Evolutionary conservation across 2,888 invertebrate species (phyloP).

Genomic region (Pristionchus mayeri): DNA sequence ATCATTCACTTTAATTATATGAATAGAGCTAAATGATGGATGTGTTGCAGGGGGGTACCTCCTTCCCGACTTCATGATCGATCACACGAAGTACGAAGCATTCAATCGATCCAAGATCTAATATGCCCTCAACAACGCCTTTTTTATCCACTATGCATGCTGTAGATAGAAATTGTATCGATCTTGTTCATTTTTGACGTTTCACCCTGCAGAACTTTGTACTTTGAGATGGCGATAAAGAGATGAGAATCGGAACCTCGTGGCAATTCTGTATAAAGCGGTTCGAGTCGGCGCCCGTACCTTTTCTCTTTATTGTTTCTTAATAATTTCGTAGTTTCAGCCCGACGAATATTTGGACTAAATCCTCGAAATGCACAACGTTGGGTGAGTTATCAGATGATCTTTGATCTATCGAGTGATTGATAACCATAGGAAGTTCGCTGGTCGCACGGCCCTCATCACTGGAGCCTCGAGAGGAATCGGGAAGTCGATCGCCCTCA

Average conservation of each 20-base stretch:
- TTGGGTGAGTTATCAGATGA: conserved; percentile 11
- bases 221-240: conserved; percentile 28
- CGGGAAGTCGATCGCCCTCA: conserved; percentile 93
- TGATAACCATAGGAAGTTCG: conserved; percentile 81
- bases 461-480: conserved; percentile 97
- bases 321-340: neutral
- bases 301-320: neutral
- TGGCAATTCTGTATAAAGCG: conserved; percentile 3
- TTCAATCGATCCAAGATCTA: conserved; percentile 23
- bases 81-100: conserved; percentile 4
- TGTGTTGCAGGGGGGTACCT: conserved; percentile 80
- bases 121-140: neutral
- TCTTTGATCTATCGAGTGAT: neutral
- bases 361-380: conserved; percentile 41
- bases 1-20: neutral
- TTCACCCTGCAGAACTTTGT: conserved; percentile 17
- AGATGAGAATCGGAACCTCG: conserved; percentile 12
- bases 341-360: neutral
- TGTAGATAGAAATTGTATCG: neutral
- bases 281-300: conserved; percentile 4
- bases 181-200: neutral
- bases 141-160: neutral
- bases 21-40: neutral
- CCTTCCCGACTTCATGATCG: conserved; percentile 90
- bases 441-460: conserved; percentile 92